Percentiles rank a stretch among this genome's conserved stretches.
Conservation (phyloP, 2,113 vertebrate species). For the Leptobrachium leishanense region DNA sequence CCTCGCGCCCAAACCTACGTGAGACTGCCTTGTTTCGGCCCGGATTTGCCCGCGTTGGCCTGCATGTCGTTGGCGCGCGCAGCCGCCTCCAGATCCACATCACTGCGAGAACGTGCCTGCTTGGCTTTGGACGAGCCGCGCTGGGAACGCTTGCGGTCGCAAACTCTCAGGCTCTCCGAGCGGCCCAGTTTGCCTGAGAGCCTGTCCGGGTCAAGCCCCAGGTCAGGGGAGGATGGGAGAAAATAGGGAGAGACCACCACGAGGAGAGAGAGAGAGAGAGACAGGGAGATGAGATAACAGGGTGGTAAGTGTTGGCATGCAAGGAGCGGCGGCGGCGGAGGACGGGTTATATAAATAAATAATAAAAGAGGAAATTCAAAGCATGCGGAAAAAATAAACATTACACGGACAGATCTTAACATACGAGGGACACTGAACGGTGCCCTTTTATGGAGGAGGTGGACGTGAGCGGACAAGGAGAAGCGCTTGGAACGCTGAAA, state of each 20-base stretch:
- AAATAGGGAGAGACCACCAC: too few relatives aligned
- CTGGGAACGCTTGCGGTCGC: slow-evolving; percentile 79
- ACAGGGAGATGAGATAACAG: neutral
- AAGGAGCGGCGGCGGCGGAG: neutral
- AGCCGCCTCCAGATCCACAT: slow-evolving; percentile 84
- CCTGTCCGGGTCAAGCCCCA: slow-evolving; percentile 48
- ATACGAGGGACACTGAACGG: neutral
- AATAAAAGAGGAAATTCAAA: neutral
- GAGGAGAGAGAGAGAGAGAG: neutral
- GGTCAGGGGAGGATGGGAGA: neutral
- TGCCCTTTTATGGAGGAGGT: too few relatives aligned
- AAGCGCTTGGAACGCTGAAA: too few relatives aligned
- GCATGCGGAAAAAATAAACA: neutral
- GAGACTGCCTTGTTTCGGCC: slow-evolving; percentile 37
- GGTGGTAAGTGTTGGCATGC: neutral
- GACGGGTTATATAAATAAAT: neutral
- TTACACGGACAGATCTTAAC: neutral
- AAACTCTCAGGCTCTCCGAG: slow-evolving; percentile 84
- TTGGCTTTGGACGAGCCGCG: slow-evolving; percentile 81
- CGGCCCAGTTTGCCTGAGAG: slow-evolving; percentile 71
- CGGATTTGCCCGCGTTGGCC: slow-evolving; percentile 29
- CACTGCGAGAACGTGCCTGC: slow-evolving; percentile 88
- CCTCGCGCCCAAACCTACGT: slow-evolving; percentile 46
- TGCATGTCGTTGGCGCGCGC: slow-evolving; percentile 51
- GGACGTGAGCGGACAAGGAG: too few relatives aligned